Evolutionary conservation across 2,888 invertebrate species (phyloP).

Genomic region (Epistrophe eligans): DNA sequence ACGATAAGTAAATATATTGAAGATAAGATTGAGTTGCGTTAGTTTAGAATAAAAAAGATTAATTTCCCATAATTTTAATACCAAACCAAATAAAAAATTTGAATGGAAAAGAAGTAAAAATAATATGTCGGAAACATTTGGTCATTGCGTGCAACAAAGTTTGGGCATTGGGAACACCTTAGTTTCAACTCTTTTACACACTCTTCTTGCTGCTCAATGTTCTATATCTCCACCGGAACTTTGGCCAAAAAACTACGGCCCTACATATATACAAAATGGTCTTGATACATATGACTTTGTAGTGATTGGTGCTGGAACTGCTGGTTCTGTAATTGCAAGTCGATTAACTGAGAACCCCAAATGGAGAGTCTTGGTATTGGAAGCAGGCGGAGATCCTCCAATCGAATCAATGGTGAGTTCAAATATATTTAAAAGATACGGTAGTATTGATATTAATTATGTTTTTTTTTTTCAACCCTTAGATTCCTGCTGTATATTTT

Average conservation of each 20-base stretch:
- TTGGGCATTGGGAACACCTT: constrained; percentile 82
- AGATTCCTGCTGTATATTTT: constrained; percentile 79
- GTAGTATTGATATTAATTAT: no score
- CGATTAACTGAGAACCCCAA: constrained; percentile 78
- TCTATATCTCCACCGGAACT: constrained; percentile 84
- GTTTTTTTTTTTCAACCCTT: no score
- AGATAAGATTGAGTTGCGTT: no score
- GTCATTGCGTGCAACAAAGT: constrained; percentile 77
- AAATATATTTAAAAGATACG: no score
- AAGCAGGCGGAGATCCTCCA: constrained; percentile 78
- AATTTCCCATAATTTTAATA: no score
- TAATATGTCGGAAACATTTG: neutral
- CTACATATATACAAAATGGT: constrained; percentile 79
- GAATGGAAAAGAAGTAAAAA: no score
- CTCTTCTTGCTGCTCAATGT: constrained; percentile 86
- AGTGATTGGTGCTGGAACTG: constrained; percentile 85
- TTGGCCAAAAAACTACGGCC: constrained; percentile 85
- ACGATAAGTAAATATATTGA: no score
- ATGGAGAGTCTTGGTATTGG: constrained; percentile 78
- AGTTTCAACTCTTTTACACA: constrained; percentile 86
- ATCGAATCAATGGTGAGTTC: constrained; percentile 77
- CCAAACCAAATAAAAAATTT: no score
- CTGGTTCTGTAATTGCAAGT: constrained; percentile 81
- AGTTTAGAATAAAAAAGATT: no score
- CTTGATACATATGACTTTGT: constrained; percentile 83